Base-by-base conservation (phyloP, 2,888 invertebrate species). In the Pecten maximus region DNA sequence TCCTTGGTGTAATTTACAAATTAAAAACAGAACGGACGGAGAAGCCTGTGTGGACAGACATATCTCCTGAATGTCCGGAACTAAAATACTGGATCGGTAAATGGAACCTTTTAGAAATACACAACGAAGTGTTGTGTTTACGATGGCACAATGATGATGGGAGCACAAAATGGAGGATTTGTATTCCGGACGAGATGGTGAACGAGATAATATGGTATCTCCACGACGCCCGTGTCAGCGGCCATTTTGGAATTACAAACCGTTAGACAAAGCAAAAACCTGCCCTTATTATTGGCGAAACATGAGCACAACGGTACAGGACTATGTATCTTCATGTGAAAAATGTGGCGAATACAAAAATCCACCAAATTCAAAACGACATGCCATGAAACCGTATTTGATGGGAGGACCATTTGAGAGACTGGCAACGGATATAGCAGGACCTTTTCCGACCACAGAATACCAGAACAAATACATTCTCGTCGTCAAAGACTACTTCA, bases 211-310 rank as follows among this genome's bases (percentile, higher is more conserved):
- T 4, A 2, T 88, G 48, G 23, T 50, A 88, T 50, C 50, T 88
- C 0, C 88, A 88, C 50, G 88, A 88, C 15, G 88, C 88, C 8
- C 48, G 16, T 0, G 12, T 39, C 3, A 2, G 35, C 35, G 50
- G 28, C 19, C 88, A 88, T 44, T 15, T 23, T 48, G 50, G 88
- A 4, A 88, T 8, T n/a, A 12, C 35, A 35, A 4, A 88, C 40
- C 44, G 12, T 12, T 44, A 44, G 44, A 44, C 8, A 44, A 44
- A 12, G 44, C 44, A 12, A 44, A 44, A 10, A 6, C 12, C n/a
- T 88, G 40, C 35, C 88, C 88, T 28, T 88, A 48, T 48, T 88
- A 48, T 88, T 88, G 44, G 44, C 44, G 50, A n/a, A 88, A 88
- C 35, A 88, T 88, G 88, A 44, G 50, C 23, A 44, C n/a, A 0